Evolutionary conservation across 2,797 vertebrate genomes (phyloP).

Genomic region (Poliocrania exsul): DNA sequence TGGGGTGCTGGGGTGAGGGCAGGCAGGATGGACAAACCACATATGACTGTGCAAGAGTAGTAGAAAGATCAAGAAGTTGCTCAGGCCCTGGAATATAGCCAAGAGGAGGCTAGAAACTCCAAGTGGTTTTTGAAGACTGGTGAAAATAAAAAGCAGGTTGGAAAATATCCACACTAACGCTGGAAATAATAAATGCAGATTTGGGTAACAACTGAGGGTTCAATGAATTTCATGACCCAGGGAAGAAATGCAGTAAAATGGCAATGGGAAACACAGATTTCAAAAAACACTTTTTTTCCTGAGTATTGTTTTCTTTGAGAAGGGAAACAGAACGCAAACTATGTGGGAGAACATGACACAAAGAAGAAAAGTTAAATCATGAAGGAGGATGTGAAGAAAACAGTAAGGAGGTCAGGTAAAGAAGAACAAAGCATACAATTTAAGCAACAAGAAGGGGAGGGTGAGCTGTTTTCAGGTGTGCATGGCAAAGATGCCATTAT

Average conservation of each 20-base stretch:
- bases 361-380: not conserved
- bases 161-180: not conserved
- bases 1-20: rapidly evolving
- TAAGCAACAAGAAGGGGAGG: not conserved
- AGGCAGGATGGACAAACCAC: not conserved
- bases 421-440: not conserved
- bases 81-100: not conserved
- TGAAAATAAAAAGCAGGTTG: not conserved
- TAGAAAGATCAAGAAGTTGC: not conserved
- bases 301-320: not conserved
- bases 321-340: not conserved
- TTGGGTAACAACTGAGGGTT: not conserved
- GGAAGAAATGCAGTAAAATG: not conserved
- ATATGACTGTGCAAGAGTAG: not conserved
- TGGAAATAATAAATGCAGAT: not conserved
- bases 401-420: not conserved
- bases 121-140: not conserved
- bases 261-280: not conserved
- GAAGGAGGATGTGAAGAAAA: not conserved
- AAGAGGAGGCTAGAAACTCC: not conserved
- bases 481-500: not conserved
- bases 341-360: not conserved
- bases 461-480: not conserved
- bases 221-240: not conserved
- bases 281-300: not conserved